A percentile compares a stretch with the other conserved stretches of the same genome.
Conservation (phyloP, 1,140 invertebrate genomes). For the Piezodorus guildinii region DNA sequence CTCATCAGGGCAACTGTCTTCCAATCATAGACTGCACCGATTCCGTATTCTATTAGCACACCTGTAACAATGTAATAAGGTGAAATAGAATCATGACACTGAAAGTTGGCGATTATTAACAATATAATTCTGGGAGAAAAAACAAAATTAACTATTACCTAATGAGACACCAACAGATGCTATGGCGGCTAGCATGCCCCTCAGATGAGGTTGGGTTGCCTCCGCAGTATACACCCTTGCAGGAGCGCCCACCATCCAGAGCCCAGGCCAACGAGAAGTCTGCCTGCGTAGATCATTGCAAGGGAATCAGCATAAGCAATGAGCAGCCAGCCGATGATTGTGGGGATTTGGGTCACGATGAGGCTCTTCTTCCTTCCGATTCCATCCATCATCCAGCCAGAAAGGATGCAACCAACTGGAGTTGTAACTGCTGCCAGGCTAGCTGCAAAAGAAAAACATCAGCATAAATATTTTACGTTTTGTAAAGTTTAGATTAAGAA, state of each 20-base stretch:
- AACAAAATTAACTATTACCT: conserved; percentile 19
- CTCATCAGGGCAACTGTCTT: conserved; percentile 46
- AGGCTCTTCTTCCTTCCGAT: conserved; percentile 52
- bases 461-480: conserved; percentile 1
- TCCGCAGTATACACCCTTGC: conserved; percentile 55
- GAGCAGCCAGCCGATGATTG: conserved; percentile 54
- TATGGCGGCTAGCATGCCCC: conserved; percentile 51
- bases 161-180: conserved; percentile 42
- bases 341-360: conserved; percentile 53
- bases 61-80: conserved; percentile 25
- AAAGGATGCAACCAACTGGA: conserved; percentile 54
- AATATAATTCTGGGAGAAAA: too few species aligned
- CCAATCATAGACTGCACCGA: conserved; percentile 48
- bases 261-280: conserved; percentile 47
- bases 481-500: too few species aligned
- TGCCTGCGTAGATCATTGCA: conserved; percentile 47
- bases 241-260: conserved; percentile 56
- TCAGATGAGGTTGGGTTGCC: conserved; percentile 53
- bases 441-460: conserved; percentile 38
- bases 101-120: too few species aligned
- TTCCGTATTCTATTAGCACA: conserved; percentile 42
- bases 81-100: not conserved
- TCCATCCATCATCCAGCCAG: conserved; percentile 57
- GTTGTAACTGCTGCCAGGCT: conserved; percentile 58
- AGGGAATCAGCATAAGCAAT: conserved; percentile 45